A percentile compares a stretch with the other conserved stretches of the same genome.
phyloP scores from a whole-genome alignment of 2,797 vertebrate genomes.

The Cyclopterus lumpus region DNA sequence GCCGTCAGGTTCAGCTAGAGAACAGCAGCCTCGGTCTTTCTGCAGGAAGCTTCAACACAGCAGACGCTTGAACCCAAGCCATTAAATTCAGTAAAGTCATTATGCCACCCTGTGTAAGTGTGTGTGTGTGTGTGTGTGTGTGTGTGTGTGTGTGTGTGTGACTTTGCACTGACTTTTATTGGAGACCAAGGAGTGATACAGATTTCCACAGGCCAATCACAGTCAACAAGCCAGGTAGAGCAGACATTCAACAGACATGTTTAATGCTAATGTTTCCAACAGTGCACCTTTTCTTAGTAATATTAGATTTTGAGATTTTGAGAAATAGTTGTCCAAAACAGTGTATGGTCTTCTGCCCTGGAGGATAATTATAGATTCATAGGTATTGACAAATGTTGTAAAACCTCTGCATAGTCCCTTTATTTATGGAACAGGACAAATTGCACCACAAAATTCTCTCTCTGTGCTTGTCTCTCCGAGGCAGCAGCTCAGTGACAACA shows the following conservation, averaged over 20 bases:
- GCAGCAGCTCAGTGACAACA: slow-evolving; percentile 22
- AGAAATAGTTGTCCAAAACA: not conserved
- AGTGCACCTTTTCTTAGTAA: not conserved
- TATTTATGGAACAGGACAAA: slow-evolving; percentile 1
- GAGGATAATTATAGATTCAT: not conserved
- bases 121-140: slow-evolving; percentile 16
- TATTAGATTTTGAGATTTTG: not conserved
- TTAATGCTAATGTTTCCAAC: not conserved
- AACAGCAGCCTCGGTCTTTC: not conserved
- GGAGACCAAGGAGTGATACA: slow-evolving; percentile 45
- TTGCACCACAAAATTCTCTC: not conserved
- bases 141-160: slow-evolving; percentile 31
- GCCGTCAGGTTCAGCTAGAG: slow-evolving; percentile 29
- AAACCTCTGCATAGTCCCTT: not conserved
- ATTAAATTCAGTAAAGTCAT: slow-evolving; percentile 31
- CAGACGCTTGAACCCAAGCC: slow-evolving; percentile 21
- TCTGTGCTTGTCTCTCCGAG: slow-evolving; percentile 5
- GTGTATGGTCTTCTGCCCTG: not conserved
- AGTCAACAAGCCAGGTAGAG: slow-evolving; percentile 2
- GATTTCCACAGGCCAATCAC: slow-evolving; percentile 9
- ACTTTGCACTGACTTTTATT: slow-evolving; percentile 69
- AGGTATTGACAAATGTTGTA: not conserved
- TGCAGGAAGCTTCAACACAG: not conserved
- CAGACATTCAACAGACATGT: not conserved
- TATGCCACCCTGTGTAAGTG: slow-evolving; percentile 16